Conservation (phyloP, 2,888 invertebrate genomes). For the Loripinus fragilis region DNA sequence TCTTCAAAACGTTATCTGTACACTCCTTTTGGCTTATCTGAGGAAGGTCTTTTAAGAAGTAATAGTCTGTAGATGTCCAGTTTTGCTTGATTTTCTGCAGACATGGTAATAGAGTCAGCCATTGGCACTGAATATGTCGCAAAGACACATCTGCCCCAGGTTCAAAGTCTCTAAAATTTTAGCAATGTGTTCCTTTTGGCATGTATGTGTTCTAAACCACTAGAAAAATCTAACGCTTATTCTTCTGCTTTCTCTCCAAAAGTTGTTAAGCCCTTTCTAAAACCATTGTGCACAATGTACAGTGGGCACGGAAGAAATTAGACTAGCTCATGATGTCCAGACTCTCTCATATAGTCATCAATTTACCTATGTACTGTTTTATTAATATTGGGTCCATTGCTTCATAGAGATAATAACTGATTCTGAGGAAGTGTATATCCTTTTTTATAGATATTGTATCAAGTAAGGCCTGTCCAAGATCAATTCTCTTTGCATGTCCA, state of each 20-base stretch:
- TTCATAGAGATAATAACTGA: conserved; percentile 21
- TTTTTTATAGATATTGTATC: conserved; percentile 18
- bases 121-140: conserved; percentile 37
- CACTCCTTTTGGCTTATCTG: conserved; percentile 16
- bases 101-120: conserved; percentile 35
- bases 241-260: conserved; percentile 32
- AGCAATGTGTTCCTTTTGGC: conserved; percentile 31
- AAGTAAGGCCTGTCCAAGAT: conserved; percentile 23
- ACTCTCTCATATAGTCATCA: neutral
- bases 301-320: conserved; percentile 29
- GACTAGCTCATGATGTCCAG: conserved; percentile 9
- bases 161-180: conserved; percentile 8
- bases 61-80: conserved; percentile 25
- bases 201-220: conserved; percentile 35
- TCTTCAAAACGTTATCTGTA: conserved; percentile 14
- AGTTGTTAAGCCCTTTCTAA: conserved; percentile 26
- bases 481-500: conserved; percentile 35
- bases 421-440: conserved; percentile 4
- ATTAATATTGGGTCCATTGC: conserved; percentile 36
- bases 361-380: conserved; percentile 22
- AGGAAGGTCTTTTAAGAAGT: conserved; percentile 23
- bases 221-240: conserved; percentile 30
- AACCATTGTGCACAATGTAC: conserved; percentile 37
- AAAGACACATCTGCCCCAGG: conserved; percentile 26
- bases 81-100: conserved; percentile 2